phyloP scores from a whole-genome alignment of 2,888 invertebrate genomes.

The Itoplectis maculator region DNA sequence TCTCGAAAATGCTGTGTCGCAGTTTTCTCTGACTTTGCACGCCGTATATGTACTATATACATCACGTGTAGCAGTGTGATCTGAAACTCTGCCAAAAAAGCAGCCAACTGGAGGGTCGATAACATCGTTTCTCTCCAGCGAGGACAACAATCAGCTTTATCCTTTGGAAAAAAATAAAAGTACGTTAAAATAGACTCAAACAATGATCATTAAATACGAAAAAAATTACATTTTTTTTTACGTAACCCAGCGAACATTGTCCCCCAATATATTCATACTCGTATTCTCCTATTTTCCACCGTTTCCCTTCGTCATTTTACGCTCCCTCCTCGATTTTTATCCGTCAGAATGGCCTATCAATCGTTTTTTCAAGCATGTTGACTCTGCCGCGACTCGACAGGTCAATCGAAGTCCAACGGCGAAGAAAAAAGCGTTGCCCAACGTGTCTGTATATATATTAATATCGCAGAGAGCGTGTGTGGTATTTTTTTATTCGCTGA shows the following conservation, averaged over 20 bases:
- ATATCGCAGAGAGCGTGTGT: background rate
- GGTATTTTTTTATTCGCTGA: background rate
- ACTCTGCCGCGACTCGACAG: background rate
- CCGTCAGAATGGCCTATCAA: constrained; percentile 2
- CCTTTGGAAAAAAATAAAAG: background rate
- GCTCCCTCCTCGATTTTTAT: constrained; percentile 1
- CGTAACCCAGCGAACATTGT: background rate
- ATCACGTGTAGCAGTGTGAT: background rate
- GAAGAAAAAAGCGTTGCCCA: background rate
- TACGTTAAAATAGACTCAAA: background rate
- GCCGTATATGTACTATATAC: background rate
- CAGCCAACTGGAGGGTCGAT: background rate
- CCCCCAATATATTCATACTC: background rate
- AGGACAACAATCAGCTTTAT: constrained; percentile 12
- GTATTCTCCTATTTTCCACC: background rate
- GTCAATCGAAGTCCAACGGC: background rate
- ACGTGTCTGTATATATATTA: background rate
- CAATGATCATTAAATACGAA: no score
- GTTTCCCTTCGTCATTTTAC: background rate
- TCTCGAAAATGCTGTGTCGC: constrained; percentile 4
- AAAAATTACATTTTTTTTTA: background rate
- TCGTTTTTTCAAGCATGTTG: constrained; percentile 16
- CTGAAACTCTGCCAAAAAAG: background rate
- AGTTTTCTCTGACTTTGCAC: background rate
- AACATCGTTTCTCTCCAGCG: background rate